Base-by-base conservation (phyloP, 2,113 vertebrate genomes). In the Poecile atricapillus region DNA sequence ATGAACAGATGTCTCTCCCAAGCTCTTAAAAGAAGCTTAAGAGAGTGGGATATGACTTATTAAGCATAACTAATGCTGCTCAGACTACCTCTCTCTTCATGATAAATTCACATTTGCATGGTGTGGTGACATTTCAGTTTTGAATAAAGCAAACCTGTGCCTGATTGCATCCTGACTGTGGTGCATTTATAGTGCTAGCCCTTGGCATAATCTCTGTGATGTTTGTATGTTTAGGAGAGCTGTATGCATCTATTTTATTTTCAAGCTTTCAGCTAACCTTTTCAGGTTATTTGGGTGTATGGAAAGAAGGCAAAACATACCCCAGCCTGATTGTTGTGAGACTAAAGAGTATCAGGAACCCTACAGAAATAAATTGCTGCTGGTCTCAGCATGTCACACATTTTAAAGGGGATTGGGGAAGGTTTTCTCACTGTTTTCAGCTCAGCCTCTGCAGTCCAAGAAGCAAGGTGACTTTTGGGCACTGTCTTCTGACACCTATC, bases 381-480 rank as follows among this genome's bases (percentile, higher is more conserved):
- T 85, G 46, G 10, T 53, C 35, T 91, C 18, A 82, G 53, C 46
- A 89, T 47, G 49, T 87, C 24, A 27, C 13, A 18, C 0, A 0
- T 71, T 88, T 89, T 79, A 65, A 69, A 76, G 62, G 37, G 55
- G 4, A 33, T 75, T 21, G 3, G 55, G 11, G 27, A 60, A 82
- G n/a, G 25, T 87, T 92, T 87, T 73, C 28, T 33, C n/a, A 59
- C 27, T 17, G 11, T 60, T 20, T 65, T 60, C 28, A 87, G 37
- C 24, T 83, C 46, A 74, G 39, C 39, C 30, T 83, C 79, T 92
- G 39, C 0, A 0, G 21, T 86, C 58, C 33, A 65, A 62, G 43
- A 83, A 15, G 23, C 53, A 95, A 93, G 88, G 79, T 97, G 90
- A 95, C 94, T 80, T 85, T 21, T 80, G 82, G 71, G 47, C 27